These are phyloP conservation scores for Chlorocebus sabaeus DNA, from an alignment of 2,113 vertebrate genomes.

Conservation along the genomic window DNA sequence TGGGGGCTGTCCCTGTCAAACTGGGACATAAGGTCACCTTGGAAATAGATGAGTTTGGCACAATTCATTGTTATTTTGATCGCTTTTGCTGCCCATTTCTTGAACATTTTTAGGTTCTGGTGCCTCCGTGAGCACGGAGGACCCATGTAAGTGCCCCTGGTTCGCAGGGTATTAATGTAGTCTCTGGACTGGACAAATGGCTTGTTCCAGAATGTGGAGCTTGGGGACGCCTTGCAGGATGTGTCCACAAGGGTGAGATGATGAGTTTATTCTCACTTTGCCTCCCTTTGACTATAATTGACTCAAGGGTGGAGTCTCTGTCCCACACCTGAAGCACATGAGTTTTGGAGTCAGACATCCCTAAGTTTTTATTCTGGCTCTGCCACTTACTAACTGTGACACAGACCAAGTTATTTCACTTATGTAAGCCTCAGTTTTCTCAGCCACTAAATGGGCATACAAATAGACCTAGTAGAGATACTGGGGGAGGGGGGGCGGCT, in stretches of 20 bases:
- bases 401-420: background rate
- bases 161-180: background rate
- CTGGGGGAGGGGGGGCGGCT: background rate
- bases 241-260: no score
- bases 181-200: background rate
- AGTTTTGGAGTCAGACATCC: background rate
- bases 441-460: background rate
- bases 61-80: background rate
- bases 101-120: background rate
- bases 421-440: background rate
- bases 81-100: background rate
- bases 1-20: background rate
- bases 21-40: background rate
- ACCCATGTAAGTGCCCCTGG: no score
- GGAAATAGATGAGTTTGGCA: background rate
- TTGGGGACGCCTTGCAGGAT: background rate
- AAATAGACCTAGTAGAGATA: accelerated
- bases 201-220: background rate
- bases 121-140: background rate
- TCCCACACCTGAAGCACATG: background rate
- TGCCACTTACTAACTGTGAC: background rate
- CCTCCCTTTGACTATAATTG: background rate
- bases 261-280: background rate
- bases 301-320: background rate
- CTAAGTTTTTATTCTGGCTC: background rate